phyloP scores from a whole-genome alignment of 2,797 vertebrate species.

The Chelonia mydas region DNA sequence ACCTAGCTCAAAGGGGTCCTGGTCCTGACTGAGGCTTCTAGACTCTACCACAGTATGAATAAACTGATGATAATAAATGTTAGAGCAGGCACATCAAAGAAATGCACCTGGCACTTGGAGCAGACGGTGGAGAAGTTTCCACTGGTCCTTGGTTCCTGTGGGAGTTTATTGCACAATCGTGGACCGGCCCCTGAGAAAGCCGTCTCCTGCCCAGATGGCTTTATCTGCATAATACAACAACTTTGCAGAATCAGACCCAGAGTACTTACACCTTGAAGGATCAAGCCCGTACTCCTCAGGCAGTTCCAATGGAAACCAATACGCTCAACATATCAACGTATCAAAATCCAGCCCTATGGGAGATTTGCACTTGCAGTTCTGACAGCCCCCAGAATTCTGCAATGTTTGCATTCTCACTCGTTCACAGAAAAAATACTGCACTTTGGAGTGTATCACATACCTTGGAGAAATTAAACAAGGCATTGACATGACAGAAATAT shows the following conservation, averaged over 20 bases:
- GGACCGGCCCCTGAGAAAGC: not conserved
- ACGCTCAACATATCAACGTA: not conserved
- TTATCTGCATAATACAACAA: not conserved
- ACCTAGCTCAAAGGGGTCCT: not conserved
- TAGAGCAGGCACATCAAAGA: not conserved
- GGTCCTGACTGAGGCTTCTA: not conserved
- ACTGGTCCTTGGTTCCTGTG: not conserved
- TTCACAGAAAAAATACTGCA: not conserved
- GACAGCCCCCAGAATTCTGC: not conserved
- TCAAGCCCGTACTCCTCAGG: not conserved
- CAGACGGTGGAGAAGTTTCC: not conserved
- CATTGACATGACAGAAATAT: not conserved
- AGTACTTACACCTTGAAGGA: not conserved
- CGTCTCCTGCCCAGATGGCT: not conserved
- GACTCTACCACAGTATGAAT: not conserved
- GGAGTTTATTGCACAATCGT: not conserved
- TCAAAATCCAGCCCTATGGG: not conserved
- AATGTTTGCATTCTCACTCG: not conserved
- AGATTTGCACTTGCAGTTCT: not conserved
- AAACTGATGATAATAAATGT: not conserved
- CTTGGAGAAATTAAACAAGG: not conserved
- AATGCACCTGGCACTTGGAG: not conserved
- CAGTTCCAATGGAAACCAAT: constrained; percentile 21
- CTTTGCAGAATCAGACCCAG: not conserved
- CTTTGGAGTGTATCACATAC: not conserved